A percentile compares a stretch with the other conserved stretches of the same genome.
Evolutionary conservation across 1,140 invertebrate genomes (phyloP).

Genomic region (Cydia pomonella): DNA sequence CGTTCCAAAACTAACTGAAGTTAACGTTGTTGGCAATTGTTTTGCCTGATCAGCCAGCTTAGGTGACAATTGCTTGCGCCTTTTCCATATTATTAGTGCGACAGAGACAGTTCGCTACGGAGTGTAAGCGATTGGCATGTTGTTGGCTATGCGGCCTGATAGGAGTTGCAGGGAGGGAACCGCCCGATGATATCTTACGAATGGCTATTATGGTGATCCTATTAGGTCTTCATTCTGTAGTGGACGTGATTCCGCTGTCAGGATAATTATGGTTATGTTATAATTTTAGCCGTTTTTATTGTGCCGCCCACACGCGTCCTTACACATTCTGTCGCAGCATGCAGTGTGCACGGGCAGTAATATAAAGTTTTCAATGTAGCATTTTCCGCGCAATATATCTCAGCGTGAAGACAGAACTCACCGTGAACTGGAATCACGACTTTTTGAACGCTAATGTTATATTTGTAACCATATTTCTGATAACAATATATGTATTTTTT

Average conservation of each 20-base stretch:
- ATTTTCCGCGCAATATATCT: conserved; percentile 28
- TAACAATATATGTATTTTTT: not conserved
- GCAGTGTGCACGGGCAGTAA: conserved; percentile 2
- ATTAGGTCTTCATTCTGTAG: too few relatives aligned
- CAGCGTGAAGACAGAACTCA: conserved; percentile 24
- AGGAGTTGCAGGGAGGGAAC: not conserved
- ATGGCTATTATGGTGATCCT: not conserved
- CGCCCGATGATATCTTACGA: not conserved
- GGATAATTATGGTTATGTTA: not conserved
- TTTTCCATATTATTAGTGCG: too few relatives aligned
- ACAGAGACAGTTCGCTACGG: too few relatives aligned
- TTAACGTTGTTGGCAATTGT: not conserved
- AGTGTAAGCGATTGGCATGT: too few relatives aligned
- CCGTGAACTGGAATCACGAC: conserved; percentile 19
- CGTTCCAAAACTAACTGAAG: not conserved
- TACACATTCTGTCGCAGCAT: not conserved
- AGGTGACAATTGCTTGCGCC: too few relatives aligned
- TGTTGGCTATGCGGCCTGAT: too few relatives aligned
- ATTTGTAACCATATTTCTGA: not conserved
- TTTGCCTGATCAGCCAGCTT: not conserved
- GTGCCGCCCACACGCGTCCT: not conserved
- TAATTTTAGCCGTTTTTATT: not conserved
- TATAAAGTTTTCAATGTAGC: conserved; percentile 19
- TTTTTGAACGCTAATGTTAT: conserved; percentile 12
- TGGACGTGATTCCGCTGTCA: too few relatives aligned